Evolutionary conservation across 2,888 invertebrate species (phyloP).

Genomic region (Rhingia campestris): DNA sequence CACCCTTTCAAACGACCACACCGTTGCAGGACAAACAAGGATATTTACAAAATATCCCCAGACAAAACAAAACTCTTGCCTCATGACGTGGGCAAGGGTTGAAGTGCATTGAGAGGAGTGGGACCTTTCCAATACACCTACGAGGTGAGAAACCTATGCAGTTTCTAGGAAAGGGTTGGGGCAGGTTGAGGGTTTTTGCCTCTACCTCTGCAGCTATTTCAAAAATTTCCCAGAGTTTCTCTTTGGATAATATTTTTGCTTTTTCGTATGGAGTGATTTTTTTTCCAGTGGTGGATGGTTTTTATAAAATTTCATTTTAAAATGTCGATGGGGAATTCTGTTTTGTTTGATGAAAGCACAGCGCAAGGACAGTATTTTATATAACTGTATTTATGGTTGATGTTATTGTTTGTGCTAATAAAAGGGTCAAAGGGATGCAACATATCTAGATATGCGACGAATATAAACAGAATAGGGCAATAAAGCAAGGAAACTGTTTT

Average conservation of each 20-base stretch:
- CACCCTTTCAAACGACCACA: slow-evolving; percentile 30
- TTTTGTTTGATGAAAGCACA: too few relatives aligned
- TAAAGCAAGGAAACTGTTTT: too few relatives aligned
- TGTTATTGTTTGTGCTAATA: too few relatives aligned
- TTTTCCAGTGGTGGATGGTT: slow-evolving; percentile 22
- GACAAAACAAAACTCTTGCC: slow-evolving; percentile 36
- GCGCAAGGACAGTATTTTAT: too few relatives aligned
- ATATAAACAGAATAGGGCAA: too few relatives aligned
- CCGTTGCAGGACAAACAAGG: slow-evolving; percentile 54
- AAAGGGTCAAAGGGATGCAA: too few relatives aligned
- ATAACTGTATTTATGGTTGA: too few relatives aligned
- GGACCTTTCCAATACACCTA: not conserved
- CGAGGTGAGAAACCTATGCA: not conserved
- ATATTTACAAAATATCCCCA: slow-evolving; percentile 54
- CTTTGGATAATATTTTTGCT: slow-evolving; percentile 50
- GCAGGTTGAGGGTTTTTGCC: not conserved
- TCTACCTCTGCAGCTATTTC: not conserved
- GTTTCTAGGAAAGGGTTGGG: not conserved
- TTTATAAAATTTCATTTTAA: too few relatives aligned
- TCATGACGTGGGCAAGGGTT: not conserved
- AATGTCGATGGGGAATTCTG: too few relatives aligned
- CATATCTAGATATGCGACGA: too few relatives aligned
- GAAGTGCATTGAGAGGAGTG: slow-evolving; percentile 7
- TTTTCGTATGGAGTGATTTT: slow-evolving; percentile 18
- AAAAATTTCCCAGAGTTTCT: slow-evolving; percentile 41